Percentiles rank a stretch among this genome's conserved stretches.
Conservation (phyloP, 2,113 vertebrate genomes). For the Cyanoramphus novaezelandiae region DNA sequence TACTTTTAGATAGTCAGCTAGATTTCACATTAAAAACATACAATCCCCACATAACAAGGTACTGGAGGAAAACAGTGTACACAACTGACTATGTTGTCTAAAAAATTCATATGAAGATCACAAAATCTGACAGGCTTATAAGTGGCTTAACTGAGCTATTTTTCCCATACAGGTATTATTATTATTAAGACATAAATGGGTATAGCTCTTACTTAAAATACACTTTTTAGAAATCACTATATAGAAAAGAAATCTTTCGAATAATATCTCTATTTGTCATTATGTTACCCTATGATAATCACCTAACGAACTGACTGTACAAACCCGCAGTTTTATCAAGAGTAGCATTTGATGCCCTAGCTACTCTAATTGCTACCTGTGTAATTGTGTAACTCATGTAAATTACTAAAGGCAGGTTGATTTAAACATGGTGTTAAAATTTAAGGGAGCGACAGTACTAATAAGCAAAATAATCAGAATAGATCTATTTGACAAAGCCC, state of each 20-base stretch:
- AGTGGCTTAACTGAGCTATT: not conserved
- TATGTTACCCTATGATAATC: not conserved
- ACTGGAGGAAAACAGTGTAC: not conserved
- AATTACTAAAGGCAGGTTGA: constrained; percentile 68
- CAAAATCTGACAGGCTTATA: not conserved
- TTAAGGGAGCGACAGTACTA: constrained; percentile 63
- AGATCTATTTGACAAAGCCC: constrained; percentile 67
- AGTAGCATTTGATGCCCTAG: constrained; percentile 7
- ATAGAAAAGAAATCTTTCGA: not conserved
- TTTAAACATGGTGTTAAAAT: constrained; percentile 67
- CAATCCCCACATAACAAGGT: not conserved
- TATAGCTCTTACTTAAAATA: not conserved
- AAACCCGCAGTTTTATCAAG: not conserved
- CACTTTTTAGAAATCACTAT: not conserved
- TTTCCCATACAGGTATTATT: not conserved
- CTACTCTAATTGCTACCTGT: constrained; percentile 57
- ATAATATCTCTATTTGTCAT: not conserved
- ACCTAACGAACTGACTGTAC: not conserved
- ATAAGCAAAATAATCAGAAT: constrained; percentile 70
- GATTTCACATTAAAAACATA: not conserved
- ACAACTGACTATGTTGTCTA: not conserved
- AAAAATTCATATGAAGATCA: not conserved
- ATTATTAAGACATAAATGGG: not conserved
- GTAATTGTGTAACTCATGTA: constrained; percentile 53
- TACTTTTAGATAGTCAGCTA: not conserved